Evolutionary conservation across 2,113 vertebrate genomes (phyloP).

Genomic region (Mustela nigripes): DNA sequence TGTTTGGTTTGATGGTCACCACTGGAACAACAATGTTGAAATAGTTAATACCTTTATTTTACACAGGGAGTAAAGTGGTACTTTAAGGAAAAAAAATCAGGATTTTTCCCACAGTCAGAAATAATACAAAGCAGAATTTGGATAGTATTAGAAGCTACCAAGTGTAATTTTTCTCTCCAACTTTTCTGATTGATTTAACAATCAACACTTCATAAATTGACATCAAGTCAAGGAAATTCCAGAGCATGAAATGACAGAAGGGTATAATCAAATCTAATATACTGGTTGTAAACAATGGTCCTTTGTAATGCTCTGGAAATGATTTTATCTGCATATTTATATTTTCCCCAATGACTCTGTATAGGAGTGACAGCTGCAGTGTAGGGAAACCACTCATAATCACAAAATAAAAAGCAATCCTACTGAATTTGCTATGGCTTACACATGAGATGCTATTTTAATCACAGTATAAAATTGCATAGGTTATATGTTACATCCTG

Average conservation of each 20-base stretch:
- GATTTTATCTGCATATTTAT: conserved; percentile 22
- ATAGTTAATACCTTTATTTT: conserved; percentile 53
- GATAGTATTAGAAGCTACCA: not conserved
- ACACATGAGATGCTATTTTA: not conserved
- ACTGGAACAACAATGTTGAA: conserved; percentile 10
- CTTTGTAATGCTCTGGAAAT: conserved; percentile 44
- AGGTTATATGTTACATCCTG: not conserved
- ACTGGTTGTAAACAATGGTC: conserved; percentile 6
- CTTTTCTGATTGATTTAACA: conserved; percentile 28
- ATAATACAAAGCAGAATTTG: conserved; percentile 40
- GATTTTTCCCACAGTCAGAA: conserved; percentile 38
- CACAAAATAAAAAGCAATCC: not conserved
- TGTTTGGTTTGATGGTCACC: not conserved
- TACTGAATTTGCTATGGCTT: conserved; percentile 8
- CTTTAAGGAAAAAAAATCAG: conserved; percentile 33
- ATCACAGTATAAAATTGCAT: not conserved
- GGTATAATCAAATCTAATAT: conserved; percentile 4
- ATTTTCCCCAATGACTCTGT: not conserved
- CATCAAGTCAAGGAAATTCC: conserved; percentile 54
- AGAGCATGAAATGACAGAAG: not conserved
- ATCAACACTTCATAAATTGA: conserved; percentile 52
- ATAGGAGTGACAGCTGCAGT: not conserved
- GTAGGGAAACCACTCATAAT: conserved; percentile 13
- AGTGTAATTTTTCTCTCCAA: not conserved
- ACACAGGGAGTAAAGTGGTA: conserved; percentile 20